Conservation (phyloP, 2,113 vertebrate genomes). For the Urocynchramus pylzowi region DNA sequence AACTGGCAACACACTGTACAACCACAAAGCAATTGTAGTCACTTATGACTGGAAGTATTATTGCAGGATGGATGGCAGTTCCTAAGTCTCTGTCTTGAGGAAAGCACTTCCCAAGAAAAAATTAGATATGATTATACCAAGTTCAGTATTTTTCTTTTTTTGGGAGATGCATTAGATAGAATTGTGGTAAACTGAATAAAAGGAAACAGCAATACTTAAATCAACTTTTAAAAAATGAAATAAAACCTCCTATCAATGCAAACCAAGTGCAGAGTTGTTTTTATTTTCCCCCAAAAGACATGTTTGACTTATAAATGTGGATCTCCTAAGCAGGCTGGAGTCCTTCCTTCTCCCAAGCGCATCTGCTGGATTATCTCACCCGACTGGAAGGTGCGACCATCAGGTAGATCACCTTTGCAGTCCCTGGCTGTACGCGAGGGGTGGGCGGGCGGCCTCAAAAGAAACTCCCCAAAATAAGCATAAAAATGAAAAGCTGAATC, state of each 20-base stretch:
- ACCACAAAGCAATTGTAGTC: neutral
- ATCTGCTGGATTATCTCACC: neutral
- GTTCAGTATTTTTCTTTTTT: neutral
- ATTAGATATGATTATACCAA: neutral
- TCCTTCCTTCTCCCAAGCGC: neutral
- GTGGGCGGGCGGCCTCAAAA: neutral
- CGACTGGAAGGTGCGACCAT: neutral
- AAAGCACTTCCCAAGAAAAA: neutral
- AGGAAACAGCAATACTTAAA: neutral
- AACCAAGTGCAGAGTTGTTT: neutral
- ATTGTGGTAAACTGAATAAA: neutral
- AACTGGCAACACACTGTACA: neutral
- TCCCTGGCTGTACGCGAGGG: neutral
- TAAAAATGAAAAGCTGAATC: neutral
- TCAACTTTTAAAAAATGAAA: neutral
- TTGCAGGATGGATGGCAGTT: neutral
- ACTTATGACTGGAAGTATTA: neutral
- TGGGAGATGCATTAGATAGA: neutral
- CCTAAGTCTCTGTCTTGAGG: neutral
- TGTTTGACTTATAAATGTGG: neutral
- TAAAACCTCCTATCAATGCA: neutral
- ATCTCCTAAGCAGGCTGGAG: neutral
- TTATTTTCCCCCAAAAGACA: accelerated
- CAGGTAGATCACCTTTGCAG: neutral
- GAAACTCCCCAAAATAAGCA: neutral